phyloP scores from a whole-genome alignment of 2,113 vertebrate genomes.

The Elanus axillaris region DNA sequence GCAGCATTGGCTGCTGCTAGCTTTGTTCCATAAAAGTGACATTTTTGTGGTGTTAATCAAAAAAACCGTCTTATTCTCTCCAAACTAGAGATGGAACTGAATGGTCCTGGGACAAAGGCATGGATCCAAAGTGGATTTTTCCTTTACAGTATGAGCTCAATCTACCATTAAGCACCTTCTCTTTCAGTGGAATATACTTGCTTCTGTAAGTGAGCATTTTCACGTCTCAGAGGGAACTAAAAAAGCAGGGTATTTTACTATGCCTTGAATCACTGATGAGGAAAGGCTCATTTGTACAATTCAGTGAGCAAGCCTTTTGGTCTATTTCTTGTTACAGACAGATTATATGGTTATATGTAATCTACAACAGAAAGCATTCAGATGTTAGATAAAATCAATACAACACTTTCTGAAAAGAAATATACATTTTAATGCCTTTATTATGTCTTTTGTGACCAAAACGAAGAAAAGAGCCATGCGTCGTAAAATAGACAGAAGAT shows the following conservation, averaged over 20 bases:
- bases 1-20: background rate
- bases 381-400: conserved; percentile 15
- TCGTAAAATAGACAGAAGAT: background rate
- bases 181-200: background rate
- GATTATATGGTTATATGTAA: conserved; percentile 14
- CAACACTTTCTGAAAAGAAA: background rate
- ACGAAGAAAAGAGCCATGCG: background rate
- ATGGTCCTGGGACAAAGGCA: background rate
- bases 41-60: background rate
- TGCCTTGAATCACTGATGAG: conserved; percentile 28
- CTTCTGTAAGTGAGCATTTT: background rate
- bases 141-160: background rate
- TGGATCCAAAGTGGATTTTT: background rate
- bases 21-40: background rate
- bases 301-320: conserved; percentile 43
- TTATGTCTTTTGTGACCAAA: conserved; percentile 6
- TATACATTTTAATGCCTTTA: background rate
- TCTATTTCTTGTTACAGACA: background rate
- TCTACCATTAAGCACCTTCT: conserved; percentile 8
- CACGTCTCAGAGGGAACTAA: background rate
- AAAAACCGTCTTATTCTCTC: background rate
- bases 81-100: background rate
- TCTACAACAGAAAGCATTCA: background rate
- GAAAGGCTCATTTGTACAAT: conserved; percentile 41
- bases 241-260: background rate